phyloP scores from a whole-genome alignment of 2,888 invertebrate species.

The Drosophila silvestris region DNA sequence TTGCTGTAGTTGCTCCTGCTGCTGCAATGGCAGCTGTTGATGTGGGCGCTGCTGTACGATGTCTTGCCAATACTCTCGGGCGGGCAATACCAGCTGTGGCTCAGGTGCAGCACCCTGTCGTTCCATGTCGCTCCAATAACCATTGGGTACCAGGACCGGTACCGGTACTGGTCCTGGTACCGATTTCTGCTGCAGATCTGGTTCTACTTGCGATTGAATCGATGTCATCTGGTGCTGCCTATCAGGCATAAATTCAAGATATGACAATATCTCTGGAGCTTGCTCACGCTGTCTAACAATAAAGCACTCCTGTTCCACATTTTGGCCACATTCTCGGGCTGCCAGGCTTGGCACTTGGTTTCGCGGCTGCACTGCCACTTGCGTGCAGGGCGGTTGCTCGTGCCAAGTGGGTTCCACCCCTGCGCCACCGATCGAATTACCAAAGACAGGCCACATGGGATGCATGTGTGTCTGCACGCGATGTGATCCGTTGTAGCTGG shows the following conservation, averaged over 20 bases:
- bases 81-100: neutral
- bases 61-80: neutral
- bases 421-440: neutral
- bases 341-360: neutral
- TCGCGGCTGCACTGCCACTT: neutral
- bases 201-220: neutral
- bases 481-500: neutral
- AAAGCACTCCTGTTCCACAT: neutral
- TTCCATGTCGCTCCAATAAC: neutral
- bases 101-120: neutral
- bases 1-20: neutral
- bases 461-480: neutral
- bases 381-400: neutral
- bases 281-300: neutral
- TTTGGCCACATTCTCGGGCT: neutral
- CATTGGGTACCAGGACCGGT: neutral
- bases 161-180: neutral
- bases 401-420: neutral
- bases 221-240: neutral
- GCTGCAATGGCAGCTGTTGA: neutral
- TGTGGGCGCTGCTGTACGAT: neutral
- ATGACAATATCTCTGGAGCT: neutral
- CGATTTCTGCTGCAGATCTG: neutral
- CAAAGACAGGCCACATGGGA: neutral
- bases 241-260: neutral